Evolutionary conservation across 92 coral and sea anemone species (phyloP).

Genomic region (Virgularia gustaviana): DNA sequence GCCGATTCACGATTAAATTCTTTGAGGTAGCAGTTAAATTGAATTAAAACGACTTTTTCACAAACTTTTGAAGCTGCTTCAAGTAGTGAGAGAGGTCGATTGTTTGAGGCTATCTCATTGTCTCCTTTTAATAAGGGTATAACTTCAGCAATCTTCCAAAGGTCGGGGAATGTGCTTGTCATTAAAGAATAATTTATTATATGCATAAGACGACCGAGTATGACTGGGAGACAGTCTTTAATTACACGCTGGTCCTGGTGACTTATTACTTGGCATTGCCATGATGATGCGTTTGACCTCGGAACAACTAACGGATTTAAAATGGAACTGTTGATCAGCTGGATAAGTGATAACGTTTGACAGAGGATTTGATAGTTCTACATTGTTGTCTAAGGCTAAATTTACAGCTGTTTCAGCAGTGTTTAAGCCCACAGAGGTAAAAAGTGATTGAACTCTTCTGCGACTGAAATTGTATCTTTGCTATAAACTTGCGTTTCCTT

Average conservation of each 20-base stretch:
- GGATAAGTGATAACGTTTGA: too few species aligned
- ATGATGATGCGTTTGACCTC: slow-evolving; percentile 25
- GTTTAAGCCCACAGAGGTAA: slow-evolving; percentile 33
- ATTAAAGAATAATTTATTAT: slow-evolving; percentile 44
- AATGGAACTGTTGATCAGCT: too few species aligned
- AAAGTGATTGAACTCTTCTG: slow-evolving; percentile 36
- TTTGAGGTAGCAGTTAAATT: slow-evolving; percentile 25
- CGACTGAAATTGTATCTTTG: slow-evolving; percentile 7
- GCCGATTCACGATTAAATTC: slow-evolving; percentile 6
- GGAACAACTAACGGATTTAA: slow-evolving; percentile 22
- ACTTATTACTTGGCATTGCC: slow-evolving; percentile 51
- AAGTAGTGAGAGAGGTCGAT: slow-evolving; percentile 50
- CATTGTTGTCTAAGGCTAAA: slow-evolving; percentile 13
- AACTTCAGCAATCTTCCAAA: slow-evolving; percentile 53
- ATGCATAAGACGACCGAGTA: slow-evolving; percentile 49
- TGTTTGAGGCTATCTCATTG: slow-evolving; percentile 41
- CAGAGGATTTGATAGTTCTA: neutral
- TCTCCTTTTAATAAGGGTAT: slow-evolving; percentile 52
- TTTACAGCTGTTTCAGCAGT: slow-evolving; percentile 11
- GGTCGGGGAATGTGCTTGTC: slow-evolving; percentile 46
- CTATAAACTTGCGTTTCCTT: slow-evolving; percentile 9
- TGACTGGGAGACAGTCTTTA: slow-evolving; percentile 49
- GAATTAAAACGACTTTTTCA: slow-evolving; percentile 50
- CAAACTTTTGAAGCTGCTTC: slow-evolving; percentile 53
- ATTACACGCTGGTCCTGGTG: slow-evolving; percentile 52